Percentiles rank a stretch among this genome's conserved stretches.
These are phyloP conservation scores for Amphipoea lucens DNA, from an alignment of 2,888 invertebrate species.

Conservation along the genomic window DNA sequence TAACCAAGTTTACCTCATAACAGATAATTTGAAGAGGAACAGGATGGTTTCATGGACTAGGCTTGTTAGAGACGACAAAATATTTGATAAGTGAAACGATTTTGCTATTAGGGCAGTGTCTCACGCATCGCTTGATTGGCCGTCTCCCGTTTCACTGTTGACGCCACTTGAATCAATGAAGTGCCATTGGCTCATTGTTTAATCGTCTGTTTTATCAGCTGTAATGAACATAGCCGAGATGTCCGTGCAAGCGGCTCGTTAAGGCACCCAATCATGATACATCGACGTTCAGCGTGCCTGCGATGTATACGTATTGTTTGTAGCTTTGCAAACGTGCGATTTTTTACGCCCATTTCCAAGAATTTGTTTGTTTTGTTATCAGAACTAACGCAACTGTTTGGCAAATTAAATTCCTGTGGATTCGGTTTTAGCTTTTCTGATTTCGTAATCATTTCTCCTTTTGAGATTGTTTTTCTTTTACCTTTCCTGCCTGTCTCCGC, in stretches of 20 bases:
- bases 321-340: constrained; percentile 34
- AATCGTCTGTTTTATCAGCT: constrained; percentile 88
- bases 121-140: constrained; percentile 78
- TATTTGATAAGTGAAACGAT: constrained; percentile 64
- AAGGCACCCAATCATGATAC: constrained; percentile 68
- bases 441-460: constrained; percentile 48
- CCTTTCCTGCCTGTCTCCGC: constrained; percentile 36
- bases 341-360: constrained; percentile 48
- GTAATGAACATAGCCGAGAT: constrained; percentile 77
- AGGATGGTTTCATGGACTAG: constrained; percentile 54
- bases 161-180: constrained; percentile 88
- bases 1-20: constrained; percentile 42
- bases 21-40: constrained; percentile 53
- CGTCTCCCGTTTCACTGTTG: constrained; percentile 83
- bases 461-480: constrained; percentile 36
- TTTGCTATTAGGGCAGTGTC: constrained; percentile 62
- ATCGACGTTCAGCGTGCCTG: constrained; percentile 39
- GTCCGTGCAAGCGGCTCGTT: constrained; percentile 66
- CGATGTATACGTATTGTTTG: constrained; percentile 40
- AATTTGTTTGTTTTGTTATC: constrained; percentile 51
- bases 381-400: constrained; percentile 40
- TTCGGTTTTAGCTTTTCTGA: constrained; percentile 26
- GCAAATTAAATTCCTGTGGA: constrained; percentile 39
- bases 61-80: constrained; percentile 52
- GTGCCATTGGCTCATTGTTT: constrained; percentile 87